Evolutionary conservation across 2,888 invertebrate genomes (phyloP).

Genomic region (Atrina japonica): DNA sequence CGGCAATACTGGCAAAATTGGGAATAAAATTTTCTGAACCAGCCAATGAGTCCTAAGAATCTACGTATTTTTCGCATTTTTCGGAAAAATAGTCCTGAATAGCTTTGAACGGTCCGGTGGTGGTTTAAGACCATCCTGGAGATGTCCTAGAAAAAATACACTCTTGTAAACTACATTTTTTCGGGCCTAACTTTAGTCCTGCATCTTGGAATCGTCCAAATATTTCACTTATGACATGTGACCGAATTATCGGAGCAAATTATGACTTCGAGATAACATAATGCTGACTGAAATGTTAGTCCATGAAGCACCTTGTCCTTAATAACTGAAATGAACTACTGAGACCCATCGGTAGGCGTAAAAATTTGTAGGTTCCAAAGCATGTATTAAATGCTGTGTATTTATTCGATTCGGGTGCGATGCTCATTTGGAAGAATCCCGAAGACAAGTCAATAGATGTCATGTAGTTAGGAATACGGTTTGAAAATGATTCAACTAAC

Average conservation of each 20-base stretch:
- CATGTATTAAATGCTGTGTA: conserved; percentile 52
- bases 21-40: conserved; percentile 53
- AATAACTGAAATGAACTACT: conserved; percentile 46
- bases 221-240: conserved; percentile 41
- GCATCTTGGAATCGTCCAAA: no score
- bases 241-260: conserved; percentile 42
- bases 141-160: conserved; percentile 49
- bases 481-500: conserved; percentile 16
- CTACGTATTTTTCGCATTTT: conserved; percentile 29
- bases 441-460: conserved; percentile 30
- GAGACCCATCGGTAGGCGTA: conserved; percentile 46
- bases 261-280: conserved; percentile 48
- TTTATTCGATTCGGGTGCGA: conserved; percentile 22
- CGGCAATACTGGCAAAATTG: conserved; percentile 39
- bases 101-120: conserved; percentile 33
- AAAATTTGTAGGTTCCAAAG: conserved; percentile 50
- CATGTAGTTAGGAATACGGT: conserved; percentile 32
- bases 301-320: conserved; percentile 49
- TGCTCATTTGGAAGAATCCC: conserved; percentile 33
- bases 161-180: conserved; percentile 33
- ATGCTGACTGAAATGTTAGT: conserved; percentile 41
- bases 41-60: conserved; percentile 46
- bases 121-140: conserved; percentile 39
- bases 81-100: no score
- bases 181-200: no score